phyloP scores from a whole-genome alignment of 2,888 invertebrate genomes.

The Cheiracanthium punctorium region DNA sequence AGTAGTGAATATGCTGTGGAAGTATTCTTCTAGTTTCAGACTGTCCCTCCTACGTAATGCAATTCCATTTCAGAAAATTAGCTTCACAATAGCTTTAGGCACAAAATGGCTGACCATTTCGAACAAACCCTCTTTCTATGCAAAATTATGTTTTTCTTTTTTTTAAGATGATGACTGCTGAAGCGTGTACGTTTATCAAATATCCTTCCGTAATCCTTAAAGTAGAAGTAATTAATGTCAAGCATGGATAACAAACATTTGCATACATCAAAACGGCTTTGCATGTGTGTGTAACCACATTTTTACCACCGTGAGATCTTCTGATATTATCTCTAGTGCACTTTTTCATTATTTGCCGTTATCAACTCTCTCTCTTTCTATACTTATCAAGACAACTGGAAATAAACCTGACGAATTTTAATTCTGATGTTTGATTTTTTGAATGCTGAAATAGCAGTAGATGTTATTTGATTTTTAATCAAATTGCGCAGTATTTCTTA shows the following conservation, averaged over 20 bases:
- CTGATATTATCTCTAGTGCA: not conserved
- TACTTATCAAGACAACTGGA: too few relatives aligned
- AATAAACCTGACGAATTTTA: too few relatives aligned
- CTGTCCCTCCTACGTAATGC: too few relatives aligned
- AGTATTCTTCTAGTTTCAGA: too few relatives aligned
- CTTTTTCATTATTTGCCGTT: not conserved
- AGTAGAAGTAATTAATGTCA: constrained; percentile 13
- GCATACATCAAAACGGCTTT: constrained; percentile 10
- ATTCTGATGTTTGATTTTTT: too few relatives aligned
- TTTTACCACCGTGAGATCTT: not conserved
- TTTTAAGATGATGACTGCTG: not conserved
- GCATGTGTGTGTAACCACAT: constrained; percentile 16
- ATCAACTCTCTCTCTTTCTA: not conserved
- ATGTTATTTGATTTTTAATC: too few relatives aligned
- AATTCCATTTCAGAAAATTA: too few relatives aligned
- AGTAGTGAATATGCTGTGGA: too few relatives aligned
- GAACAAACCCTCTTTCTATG: not conserved
- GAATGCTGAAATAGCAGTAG: too few relatives aligned
- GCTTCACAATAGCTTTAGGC: not conserved
- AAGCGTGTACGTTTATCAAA: constrained; percentile 1
- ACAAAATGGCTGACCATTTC: not conserved
- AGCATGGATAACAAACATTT: constrained; percentile 15
- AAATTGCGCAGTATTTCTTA: too few relatives aligned
- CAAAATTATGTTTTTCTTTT: not conserved
- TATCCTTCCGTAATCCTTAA: not conserved